Evolutionary conservation across 2,113 vertebrate species (phyloP), one percentile per base, ranked within the genome.

Genomic region (Lates calcarifer): DNA sequence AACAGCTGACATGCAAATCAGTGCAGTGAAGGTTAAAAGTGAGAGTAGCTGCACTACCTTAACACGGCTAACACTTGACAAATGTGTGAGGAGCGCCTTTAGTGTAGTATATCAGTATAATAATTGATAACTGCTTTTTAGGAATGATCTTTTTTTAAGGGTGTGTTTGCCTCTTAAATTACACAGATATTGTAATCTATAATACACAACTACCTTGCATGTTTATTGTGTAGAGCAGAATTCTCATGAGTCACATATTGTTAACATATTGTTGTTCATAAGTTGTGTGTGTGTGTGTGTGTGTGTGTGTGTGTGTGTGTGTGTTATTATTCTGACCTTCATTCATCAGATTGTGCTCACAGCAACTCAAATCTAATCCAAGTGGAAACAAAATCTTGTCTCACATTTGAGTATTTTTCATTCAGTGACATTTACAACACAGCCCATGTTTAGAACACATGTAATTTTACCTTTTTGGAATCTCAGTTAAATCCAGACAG

Each of bases 291-390:
- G 33, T 35, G 33, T 35, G 33, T 17, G 43, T 47, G 17, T 47
- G 17, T 45, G 47, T n/a, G 20, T 51, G 47, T 51, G 47, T n/a
- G 49, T 6, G 10, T 53, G 49, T 51, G 20, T 51, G n/a, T 26
- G 71, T 4, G 33, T 26, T 47, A 47, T 70, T 61, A 33, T 53
- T 67, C 33, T 81, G 55, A 41, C 73, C 58, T 82, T 71, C 31
- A 64, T 64, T 29, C 58, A 65, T 77, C 66, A 71, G 39, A 82
- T 82, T 82, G 47, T 20, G 14, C 41, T 41, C 53, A 39, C 10
- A 49, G 53, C 31, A 18, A 10, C 29, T 37, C 0, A 18, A 39
- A 22, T 45, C 18, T 60, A 24, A 51, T 29, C 51, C 26, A 64
- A 41, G 39, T 20, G 47, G n/a, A 37, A 63, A 33, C 39, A 67